Conservation (phyloP, 2,113 vertebrate genomes). For the Microtus pennsylvanicus region DNA sequence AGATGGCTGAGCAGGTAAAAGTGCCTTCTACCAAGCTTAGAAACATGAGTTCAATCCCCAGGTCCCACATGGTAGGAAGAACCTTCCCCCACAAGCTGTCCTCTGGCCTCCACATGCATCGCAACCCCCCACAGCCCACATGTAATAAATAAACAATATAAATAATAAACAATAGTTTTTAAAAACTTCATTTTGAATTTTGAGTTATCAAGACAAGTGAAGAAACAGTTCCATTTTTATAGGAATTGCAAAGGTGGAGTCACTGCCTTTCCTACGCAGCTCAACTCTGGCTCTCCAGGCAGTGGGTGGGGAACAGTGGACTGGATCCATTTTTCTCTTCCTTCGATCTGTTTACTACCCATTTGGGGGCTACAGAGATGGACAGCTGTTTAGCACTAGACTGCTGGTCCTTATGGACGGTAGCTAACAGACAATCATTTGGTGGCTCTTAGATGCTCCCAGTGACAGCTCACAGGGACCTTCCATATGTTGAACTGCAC, state of each 20-base stretch:
- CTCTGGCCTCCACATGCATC: background rate
- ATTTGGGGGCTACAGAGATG: background rate
- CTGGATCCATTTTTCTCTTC: background rate
- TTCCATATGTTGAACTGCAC: background rate
- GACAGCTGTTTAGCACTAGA: background rate
- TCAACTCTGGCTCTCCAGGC: background rate
- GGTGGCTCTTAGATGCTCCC: background rate
- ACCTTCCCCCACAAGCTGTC: background rate
- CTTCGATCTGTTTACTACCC: background rate
- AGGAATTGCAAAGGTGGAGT: background rate
- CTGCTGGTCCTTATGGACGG: background rate
- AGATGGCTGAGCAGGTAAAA: background rate
- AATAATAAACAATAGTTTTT: background rate
- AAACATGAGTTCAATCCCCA: background rate
- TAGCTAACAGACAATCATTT: background rate
- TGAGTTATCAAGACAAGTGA: background rate
- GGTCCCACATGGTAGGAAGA: background rate
- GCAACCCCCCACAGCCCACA: background rate
- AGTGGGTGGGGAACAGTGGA: background rate
- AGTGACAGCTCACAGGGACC: background rate
- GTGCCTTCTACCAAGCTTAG: background rate
- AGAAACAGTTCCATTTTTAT: slow-evolving; percentile 10
- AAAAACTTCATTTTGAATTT: background rate
- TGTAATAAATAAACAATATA: background rate
- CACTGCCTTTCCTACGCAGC: background rate